Conservation (phyloP, 2,888 invertebrate species). For the Pammene aurita region DNA sequence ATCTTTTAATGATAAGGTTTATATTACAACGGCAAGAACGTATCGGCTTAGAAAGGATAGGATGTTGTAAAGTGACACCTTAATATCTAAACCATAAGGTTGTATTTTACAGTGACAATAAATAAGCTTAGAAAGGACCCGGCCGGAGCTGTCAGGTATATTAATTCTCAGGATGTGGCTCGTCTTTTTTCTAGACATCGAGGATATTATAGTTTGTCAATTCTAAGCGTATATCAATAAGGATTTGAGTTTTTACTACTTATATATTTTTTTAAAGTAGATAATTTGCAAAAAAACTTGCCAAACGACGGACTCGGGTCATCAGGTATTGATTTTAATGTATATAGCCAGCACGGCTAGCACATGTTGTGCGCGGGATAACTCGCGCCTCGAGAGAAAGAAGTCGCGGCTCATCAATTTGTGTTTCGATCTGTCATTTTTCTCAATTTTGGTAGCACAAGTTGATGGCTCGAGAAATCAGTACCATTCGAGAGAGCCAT, state of each 20-base stretch:
- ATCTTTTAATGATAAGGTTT: neutral
- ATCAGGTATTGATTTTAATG: too few relatives aligned
- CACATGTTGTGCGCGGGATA: too few relatives aligned
- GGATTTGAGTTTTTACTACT: neutral
- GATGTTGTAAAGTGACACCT: neutral
- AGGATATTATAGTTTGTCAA: conserved; percentile 19
- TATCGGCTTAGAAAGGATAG: neutral
- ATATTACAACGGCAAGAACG: neutral
- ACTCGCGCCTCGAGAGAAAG: too few relatives aligned
- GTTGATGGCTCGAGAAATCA: too few relatives aligned
- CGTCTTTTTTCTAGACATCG: conserved; percentile 19
- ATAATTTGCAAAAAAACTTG: too few relatives aligned
- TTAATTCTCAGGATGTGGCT: conserved; percentile 17
- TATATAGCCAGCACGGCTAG: too few relatives aligned
- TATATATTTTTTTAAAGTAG: too few relatives aligned
- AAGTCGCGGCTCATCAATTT: too few relatives aligned
- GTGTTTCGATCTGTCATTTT: too few relatives aligned
- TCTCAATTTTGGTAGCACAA: too few relatives aligned
- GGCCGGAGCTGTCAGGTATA: conserved; percentile 26
- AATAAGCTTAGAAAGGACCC: conserved; percentile 13
- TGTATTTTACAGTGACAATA: neutral
- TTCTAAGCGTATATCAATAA: conserved; percentile 5
- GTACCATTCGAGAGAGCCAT: too few relatives aligned
- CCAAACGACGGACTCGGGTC: too few relatives aligned
- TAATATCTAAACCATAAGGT: neutral